Evolutionary conservation across 2,113 vertebrate genomes (phyloP).

Genomic region (Cromileptes altivelis): DNA sequence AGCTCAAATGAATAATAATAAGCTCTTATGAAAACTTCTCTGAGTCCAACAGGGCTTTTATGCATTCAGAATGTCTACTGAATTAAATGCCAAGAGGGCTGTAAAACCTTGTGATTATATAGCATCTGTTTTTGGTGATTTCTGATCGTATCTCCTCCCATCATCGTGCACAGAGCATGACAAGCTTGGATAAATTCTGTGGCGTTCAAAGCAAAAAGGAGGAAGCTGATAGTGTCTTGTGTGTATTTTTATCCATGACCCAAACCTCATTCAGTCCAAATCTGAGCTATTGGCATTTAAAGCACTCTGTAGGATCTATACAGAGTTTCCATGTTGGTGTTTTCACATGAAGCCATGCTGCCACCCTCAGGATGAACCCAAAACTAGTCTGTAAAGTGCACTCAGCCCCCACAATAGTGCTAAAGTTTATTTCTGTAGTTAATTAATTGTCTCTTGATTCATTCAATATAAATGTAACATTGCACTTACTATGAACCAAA

Average conservation of each 20-base stretch:
- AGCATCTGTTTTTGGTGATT: background rate
- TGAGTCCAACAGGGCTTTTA: background rate
- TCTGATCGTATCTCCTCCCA: background rate
- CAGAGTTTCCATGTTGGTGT: background rate
- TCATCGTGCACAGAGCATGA: background rate
- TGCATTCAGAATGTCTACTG: background rate
- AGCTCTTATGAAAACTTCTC: background rate
- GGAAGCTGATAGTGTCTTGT: background rate
- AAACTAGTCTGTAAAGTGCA: background rate
- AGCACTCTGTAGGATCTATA: background rate
- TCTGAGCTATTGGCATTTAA: background rate
- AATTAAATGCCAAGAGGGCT: background rate
- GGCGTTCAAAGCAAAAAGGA: background rate
- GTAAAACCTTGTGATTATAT: background rate
- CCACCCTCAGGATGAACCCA: constrained; percentile 41
- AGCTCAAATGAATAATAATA: background rate
- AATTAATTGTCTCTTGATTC: background rate
- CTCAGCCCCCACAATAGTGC: background rate
- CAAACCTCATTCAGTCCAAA: constrained; percentile 3
- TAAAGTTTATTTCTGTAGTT: background rate
- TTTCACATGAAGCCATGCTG: constrained; percentile 28
- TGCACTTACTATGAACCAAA: background rate
- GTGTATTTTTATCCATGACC: background rate
- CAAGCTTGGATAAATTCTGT: background rate
- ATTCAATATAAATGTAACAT: background rate